Percentiles rank a stretch among this genome's conserved stretches.
Conservation (phyloP, 2,113 vertebrate species). For the Carlito syrichta region DNA sequence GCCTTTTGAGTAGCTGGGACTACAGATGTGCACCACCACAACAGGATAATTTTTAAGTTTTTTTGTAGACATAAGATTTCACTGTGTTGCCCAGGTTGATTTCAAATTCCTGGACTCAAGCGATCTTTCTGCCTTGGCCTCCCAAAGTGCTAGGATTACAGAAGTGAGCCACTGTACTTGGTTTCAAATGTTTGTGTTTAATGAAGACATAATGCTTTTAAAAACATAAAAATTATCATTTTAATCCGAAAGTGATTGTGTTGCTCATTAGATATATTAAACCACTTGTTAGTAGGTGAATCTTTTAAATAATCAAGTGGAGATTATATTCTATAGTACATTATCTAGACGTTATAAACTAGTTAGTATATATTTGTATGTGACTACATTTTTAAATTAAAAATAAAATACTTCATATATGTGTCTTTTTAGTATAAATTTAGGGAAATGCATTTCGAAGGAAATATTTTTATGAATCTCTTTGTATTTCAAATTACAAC, state of each 20-base stretch:
- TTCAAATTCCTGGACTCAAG: too few species aligned
- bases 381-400: background rate
- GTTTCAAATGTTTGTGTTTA: background rate
- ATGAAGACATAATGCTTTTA: background rate
- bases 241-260: background rate
- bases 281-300: background rate
- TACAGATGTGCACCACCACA: too few species aligned
- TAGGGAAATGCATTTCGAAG: background rate
- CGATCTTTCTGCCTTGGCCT: too few species aligned
- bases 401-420: background rate
- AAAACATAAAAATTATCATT: background rate
- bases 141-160: too few species aligned
- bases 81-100: too few species aligned
- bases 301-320: background rate
- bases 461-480: background rate
- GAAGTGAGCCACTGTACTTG: too few species aligned
- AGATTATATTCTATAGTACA: background rate
- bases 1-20: too few species aligned
- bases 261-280: background rate
- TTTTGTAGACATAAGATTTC: too few species aligned
- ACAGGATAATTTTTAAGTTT: too few species aligned
- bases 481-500: background rate
- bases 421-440: background rate
- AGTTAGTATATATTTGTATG: background rate
- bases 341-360: background rate